phyloP scores from a whole-genome alignment of 30 jellyfish, hydroid and myxozoan species.

The Aurelia aurita region DNA sequence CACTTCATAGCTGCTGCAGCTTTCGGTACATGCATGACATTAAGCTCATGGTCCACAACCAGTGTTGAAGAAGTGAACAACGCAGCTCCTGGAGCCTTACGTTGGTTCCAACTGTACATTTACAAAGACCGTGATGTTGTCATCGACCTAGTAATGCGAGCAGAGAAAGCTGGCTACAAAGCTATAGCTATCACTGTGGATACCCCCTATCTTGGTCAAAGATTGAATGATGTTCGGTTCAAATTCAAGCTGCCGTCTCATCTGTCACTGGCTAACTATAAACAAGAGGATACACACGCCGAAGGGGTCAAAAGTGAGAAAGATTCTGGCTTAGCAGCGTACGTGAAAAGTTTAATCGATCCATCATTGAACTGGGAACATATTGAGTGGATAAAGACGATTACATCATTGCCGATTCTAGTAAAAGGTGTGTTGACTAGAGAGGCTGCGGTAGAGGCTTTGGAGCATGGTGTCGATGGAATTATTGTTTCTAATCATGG shows the following conservation, averaged over 20 bases:
- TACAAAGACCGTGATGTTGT: slow-evolving; percentile 75
- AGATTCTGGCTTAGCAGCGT: slow-evolving; percentile 79
- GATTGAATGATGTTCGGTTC: slow-evolving; percentile 53
- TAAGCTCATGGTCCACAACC: slow-evolving; percentile 82
- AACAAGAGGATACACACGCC: slow-evolving; percentile 39
- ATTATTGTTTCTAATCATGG: slow-evolving; percentile 96
- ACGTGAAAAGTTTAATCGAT: slow-evolving; percentile 52
- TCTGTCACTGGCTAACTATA: slow-evolving; percentile 50
- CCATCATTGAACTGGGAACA: slow-evolving; percentile 86
- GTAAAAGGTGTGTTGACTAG: slow-evolving; percentile 80
- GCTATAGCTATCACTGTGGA: slow-evolving; percentile 84
- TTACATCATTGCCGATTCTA: slow-evolving; percentile 69
- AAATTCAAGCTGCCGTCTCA: slow-evolving; percentile 64
- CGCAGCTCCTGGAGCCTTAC: slow-evolving; percentile 64
- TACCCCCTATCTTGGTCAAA: slow-evolving; percentile 69
- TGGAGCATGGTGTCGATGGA: slow-evolving; percentile 85
- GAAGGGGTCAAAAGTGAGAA: slow-evolving; percentile 65
- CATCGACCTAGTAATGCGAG: slow-evolving; percentile 71
- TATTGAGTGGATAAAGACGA: slow-evolving; percentile 73
- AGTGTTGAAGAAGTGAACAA: slow-evolving; percentile 70
- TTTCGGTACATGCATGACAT: slow-evolving; percentile 68
- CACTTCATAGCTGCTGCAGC: slow-evolving; percentile 65
- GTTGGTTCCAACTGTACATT: slow-evolving; percentile 76
- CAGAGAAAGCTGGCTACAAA: slow-evolving; percentile 79
- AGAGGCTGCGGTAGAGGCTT: slow-evolving; percentile 85